phyloP scores from a whole-genome alignment of 1,140 invertebrate species.

The Adoxophyes honmai region DNA sequence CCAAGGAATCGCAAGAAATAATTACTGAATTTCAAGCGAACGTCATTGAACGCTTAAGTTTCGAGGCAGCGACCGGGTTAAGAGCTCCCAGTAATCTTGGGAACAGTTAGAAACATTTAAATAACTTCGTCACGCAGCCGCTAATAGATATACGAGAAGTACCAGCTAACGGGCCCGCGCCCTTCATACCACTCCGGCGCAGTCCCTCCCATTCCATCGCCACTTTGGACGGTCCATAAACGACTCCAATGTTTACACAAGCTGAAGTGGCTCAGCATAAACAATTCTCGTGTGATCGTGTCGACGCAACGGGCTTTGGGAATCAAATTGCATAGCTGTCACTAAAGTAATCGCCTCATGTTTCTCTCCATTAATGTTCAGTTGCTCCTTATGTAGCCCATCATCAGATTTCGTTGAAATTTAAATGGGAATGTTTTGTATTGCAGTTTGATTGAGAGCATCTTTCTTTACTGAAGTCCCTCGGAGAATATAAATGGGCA shows the following conservation, averaged over 20 bases:
- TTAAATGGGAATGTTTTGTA: too few species aligned
- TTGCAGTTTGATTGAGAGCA: too few species aligned
- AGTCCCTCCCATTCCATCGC: conserved; percentile 17
- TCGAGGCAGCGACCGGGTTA: conserved; percentile 35
- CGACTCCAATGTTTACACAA: conserved; percentile 42
- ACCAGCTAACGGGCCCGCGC: conserved; percentile 45
- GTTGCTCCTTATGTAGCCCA: too few species aligned
- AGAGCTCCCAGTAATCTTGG: conserved; percentile 27
- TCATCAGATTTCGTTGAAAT: too few species aligned
- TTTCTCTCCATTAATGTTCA: too few species aligned
- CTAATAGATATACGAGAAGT: conserved; percentile 35
- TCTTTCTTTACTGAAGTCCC: too few species aligned
- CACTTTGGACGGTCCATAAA: conserved; percentile 33
- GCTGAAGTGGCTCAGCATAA: conserved; percentile 34
- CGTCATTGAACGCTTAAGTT: not conserved
- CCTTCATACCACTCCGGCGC: conserved; percentile 42
- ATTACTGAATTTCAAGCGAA: conserved; percentile 9
- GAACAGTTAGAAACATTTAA: conserved; percentile 60
- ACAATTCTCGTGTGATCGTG: conserved; percentile 24
- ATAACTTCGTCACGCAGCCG: conserved; percentile 51
- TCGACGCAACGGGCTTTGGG: not conserved
- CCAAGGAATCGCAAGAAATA: too few species aligned
- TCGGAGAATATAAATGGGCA: conserved; percentile 17
- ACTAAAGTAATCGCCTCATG: too few species aligned
- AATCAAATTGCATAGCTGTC: not conserved